phyloP scores from a whole-genome alignment of 2,888 invertebrate genomes.

The Meteorus colon region DNA sequence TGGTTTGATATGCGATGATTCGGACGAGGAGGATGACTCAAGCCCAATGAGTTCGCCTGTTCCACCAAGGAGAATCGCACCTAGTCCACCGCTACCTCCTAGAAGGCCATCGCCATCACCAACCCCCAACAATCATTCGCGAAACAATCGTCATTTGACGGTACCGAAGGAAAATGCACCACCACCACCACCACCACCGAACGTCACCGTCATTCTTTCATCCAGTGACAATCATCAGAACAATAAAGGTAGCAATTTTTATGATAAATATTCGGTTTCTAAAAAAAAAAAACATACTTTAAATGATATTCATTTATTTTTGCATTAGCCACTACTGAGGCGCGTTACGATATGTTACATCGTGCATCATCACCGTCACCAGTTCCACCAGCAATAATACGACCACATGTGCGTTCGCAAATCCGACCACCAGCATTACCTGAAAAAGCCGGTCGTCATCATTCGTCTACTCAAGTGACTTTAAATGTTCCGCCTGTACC shows the following conservation, averaged over 20 bases:
- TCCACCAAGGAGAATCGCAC: slow-evolving; percentile 64
- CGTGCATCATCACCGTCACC: slow-evolving; percentile 69
- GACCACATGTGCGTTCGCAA: slow-evolving; percentile 58
- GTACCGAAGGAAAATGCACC: slow-evolving; percentile 74
- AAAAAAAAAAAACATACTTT: not conserved
- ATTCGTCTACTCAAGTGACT: slow-evolving; percentile 48
- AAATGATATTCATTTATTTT: slow-evolving; percentile 21
- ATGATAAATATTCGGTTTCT: not conserved
- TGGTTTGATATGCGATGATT: slow-evolving; percentile 67
- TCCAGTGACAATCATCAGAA: slow-evolving; percentile 64
- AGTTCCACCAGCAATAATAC: slow-evolving; percentile 57
- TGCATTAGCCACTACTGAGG: slow-evolving; percentile 64
- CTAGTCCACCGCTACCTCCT: slow-evolving; percentile 79
- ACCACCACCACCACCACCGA: slow-evolving; percentile 72
- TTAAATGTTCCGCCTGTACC: slow-evolving; percentile 64
- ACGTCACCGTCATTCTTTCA: slow-evolving; percentile 66
- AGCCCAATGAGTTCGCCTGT: slow-evolving; percentile 70
- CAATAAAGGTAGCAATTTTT: slow-evolving; percentile 62
- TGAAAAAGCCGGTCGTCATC: slow-evolving; percentile 59
- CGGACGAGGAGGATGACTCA: slow-evolving; percentile 69
- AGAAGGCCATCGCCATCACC: slow-evolving; percentile 76
- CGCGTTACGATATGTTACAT: slow-evolving; percentile 72
- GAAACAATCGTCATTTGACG: slow-evolving; percentile 69
- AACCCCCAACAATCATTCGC: slow-evolving; percentile 61
- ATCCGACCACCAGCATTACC: slow-evolving; percentile 62